phyloP scores from a whole-genome alignment of 2,888 invertebrate genomes.

The Itoplectis maculator region DNA sequence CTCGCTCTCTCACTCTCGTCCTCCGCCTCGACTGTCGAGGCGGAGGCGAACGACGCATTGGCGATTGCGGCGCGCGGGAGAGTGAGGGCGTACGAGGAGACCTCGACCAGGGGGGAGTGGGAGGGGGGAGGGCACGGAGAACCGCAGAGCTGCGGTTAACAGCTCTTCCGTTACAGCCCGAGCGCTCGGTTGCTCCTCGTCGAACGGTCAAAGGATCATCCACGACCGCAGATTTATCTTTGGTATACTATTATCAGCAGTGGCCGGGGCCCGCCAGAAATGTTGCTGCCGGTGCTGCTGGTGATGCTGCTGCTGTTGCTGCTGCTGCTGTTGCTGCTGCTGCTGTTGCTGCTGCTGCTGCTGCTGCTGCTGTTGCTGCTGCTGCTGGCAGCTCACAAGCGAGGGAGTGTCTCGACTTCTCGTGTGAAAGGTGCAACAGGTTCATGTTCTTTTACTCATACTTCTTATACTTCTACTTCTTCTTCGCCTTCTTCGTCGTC shows the following conservation, averaged over 20 bases:
- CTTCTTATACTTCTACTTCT: neutral
- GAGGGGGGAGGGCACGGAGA: slow-evolving; percentile 14
- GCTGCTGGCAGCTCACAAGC: slow-evolving; percentile 15
- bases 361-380: slow-evolving; percentile 4
- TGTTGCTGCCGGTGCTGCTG: slow-evolving; percentile 1
- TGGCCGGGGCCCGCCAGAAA: slow-evolving; percentile 8
- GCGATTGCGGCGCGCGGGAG: too few relatives aligned
- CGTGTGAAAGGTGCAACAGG: slow-evolving; percentile 66
- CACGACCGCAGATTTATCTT: slow-evolving; percentile 67
- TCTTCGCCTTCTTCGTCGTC: too few relatives aligned
- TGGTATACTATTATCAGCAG: slow-evolving; percentile 63
- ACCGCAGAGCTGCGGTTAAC: slow-evolving; percentile 65
- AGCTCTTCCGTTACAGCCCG: slow-evolving; percentile 64
- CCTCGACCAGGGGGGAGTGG: slow-evolving; percentile 37
- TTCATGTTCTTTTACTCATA: slow-evolving; percentile 44
- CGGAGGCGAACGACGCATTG: too few relatives aligned
- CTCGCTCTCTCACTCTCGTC: too few relatives aligned
- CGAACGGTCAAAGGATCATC: slow-evolving; percentile 68
- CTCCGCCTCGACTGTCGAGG: too few relatives aligned
- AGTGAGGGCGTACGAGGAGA: slow-evolving; percentile 10
- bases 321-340: slow-evolving; percentile 1
- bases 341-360: slow-evolving; percentile 14
- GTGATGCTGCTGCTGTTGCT: neutral
- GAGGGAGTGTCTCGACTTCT: slow-evolving; percentile 62
- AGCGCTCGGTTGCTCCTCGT: slow-evolving; percentile 43